Evolutionary conservation across 2,888 invertebrate genomes (phyloP).

Genomic region (Pasiphila rectangulata): DNA sequence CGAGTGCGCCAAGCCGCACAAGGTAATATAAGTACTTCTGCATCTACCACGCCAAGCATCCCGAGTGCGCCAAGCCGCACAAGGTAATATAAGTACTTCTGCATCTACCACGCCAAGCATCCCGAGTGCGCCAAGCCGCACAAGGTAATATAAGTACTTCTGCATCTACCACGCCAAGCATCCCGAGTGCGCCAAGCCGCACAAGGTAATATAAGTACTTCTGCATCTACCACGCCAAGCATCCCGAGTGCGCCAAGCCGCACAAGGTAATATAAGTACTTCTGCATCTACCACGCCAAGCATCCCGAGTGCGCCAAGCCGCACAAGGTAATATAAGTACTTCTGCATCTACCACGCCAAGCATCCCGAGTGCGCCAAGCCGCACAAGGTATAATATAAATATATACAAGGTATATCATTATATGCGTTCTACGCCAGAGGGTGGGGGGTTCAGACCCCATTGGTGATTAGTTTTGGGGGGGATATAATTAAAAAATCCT

Average conservation of each 20-base stretch:
- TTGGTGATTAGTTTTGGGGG: too few relatives aligned
- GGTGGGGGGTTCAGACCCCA: too few relatives aligned
- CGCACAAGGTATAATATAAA: conserved; percentile 78
- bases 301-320: conserved; percentile 90
- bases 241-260: conserved; percentile 88
- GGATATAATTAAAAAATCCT: too few relatives aligned
- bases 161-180: conserved; percentile 99
- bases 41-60: conserved; percentile 98
- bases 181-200: conserved; percentile 87
- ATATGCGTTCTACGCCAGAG: too few relatives aligned
- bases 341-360: conserved; percentile 99
- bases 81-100: conserved; percentile 93
- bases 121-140: conserved; percentile 87
- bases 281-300: conserved; percentile 98
- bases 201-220: conserved; percentile 92
- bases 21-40: conserved; percentile 94
- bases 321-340: conserved; percentile 88
- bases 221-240: conserved; percentile 98
- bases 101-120: conserved; percentile 98
- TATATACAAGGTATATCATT: too few relatives aligned
- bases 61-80: conserved; percentile 86
- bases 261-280: conserved; percentile 90
- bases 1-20: conserved; percentile 85
- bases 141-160: conserved; percentile 92
- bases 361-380: conserved; percentile 89